Conservation (phyloP, 2,888 invertebrate genomes). For the Sycophila texana region DNA sequence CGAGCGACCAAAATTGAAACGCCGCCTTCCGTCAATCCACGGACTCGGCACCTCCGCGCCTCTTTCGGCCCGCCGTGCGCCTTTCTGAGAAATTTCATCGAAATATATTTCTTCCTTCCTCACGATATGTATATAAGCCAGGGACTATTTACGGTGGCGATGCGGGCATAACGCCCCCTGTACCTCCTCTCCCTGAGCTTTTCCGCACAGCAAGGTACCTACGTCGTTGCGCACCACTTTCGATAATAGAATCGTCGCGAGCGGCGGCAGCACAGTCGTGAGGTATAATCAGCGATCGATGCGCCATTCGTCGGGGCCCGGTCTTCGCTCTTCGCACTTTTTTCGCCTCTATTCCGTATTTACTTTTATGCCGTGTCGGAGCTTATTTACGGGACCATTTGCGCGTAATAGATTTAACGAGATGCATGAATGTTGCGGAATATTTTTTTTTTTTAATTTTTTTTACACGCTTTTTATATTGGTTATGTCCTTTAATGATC, state of each 20-base stretch:
- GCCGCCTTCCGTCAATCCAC: slow-evolving; percentile 18
- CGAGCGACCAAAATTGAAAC: slow-evolving; percentile 27
- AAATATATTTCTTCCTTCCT: slow-evolving; percentile 1
- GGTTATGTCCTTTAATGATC: too few relatives aligned
- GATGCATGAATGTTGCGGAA: too few relatives aligned
- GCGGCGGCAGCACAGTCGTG: neutral
- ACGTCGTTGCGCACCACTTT: slow-evolving; percentile 35
- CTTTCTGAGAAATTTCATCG: slow-evolving; percentile 14
- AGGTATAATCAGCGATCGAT: slow-evolving; percentile 19
- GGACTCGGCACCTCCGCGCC: slow-evolving; percentile 1
- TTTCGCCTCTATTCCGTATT: neutral
- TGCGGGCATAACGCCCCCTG: neutral
- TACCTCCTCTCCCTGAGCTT: neutral
- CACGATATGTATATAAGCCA: neutral
- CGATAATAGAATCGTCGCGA: slow-evolving; percentile 30
- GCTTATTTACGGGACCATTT: too few relatives aligned
- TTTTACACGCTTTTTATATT: too few relatives aligned
- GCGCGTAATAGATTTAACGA: too few relatives aligned
- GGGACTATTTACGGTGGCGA: slow-evolving; percentile 11
- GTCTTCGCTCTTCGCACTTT: neutral
- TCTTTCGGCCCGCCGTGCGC: neutral
- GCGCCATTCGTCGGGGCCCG: neutral
- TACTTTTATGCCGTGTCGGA: neutral
- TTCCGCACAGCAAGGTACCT: slow-evolving; percentile 6
- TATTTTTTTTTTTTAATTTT: too few relatives aligned